phyloP scores from a whole-genome alignment of 2,888 invertebrate genomes.

The Xanthostigma xanthostigma region DNA sequence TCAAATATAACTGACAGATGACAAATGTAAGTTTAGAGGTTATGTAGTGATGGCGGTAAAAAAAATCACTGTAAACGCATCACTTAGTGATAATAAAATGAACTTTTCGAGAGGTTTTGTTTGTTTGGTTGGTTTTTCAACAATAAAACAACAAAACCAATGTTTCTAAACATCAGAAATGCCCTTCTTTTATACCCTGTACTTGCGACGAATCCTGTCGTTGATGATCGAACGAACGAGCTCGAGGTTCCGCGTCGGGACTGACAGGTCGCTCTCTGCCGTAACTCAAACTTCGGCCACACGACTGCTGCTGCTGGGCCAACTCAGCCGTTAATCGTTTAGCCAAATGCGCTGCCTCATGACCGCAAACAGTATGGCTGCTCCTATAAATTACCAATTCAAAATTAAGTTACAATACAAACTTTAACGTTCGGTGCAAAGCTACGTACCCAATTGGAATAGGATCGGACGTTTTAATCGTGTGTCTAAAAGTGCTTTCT shows the following conservation, averaged over 20 bases:
- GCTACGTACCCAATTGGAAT: constrained; percentile 54
- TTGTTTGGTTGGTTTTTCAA: no score
- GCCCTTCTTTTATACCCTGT: no score
- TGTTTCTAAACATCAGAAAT: no score
- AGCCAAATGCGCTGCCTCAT: constrained; percentile 63
- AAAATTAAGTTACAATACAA: constrained; percentile 5
- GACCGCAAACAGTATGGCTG: constrained; percentile 64
- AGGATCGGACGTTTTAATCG: constrained; percentile 50
- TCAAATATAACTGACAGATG: no score
- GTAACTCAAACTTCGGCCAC: constrained; percentile 14
- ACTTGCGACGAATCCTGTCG: constrained; percentile 21
- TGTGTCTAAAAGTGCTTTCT: constrained; percentile 22
- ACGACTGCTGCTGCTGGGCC: constrained; percentile 23
- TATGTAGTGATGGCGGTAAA: no score
- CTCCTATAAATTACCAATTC: constrained; percentile 26
- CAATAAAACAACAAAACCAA: no score
- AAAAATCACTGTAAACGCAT: no score
- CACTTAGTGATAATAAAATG: no score
- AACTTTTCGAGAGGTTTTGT: no score
- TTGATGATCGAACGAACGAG: constrained; percentile 52
- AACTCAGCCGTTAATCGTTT: constrained; percentile 53
- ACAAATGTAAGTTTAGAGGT: no score
- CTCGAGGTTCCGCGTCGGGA: constrained; percentile 42
- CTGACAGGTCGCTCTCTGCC: constrained; percentile 29
- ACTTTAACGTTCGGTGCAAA: neutral